phyloP scores from a whole-genome alignment of 2,797 vertebrate species.

The Oreochromis mossambicus region DNA sequence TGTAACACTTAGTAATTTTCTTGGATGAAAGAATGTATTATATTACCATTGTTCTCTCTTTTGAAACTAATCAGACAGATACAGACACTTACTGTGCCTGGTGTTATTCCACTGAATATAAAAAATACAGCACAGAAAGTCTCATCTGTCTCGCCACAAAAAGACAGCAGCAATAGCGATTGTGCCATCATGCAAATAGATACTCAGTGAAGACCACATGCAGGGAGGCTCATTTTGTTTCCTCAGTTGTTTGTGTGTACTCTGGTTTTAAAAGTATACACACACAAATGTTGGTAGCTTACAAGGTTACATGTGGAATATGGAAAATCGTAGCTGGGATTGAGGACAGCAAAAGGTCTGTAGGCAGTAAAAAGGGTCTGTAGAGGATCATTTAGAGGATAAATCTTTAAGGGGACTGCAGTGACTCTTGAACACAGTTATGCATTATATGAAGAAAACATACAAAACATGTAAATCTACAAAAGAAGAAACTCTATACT shows the following conservation, averaged over 20 bases:
- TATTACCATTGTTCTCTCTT: slow-evolving; percentile 2
- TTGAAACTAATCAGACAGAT: slow-evolving; percentile 38
- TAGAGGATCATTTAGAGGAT: not conserved
- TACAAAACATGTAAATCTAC: not conserved
- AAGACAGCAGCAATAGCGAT: not conserved
- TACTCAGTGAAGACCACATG: not conserved
- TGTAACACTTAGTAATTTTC: slow-evolving; percentile 3
- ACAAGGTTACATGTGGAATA: not conserved
- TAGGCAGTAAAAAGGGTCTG: not conserved
- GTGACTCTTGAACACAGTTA: not conserved
- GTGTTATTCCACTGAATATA: not conserved
- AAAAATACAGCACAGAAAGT: not conserved
- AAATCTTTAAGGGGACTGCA: not conserved
- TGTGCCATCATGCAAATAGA: slow-evolving; percentile 7
- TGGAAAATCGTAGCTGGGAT: not conserved
- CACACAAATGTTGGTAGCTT: not conserved
- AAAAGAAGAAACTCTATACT: not conserved
- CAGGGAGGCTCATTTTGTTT: not conserved
- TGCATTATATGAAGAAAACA: not conserved
- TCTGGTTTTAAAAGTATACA: not conserved
- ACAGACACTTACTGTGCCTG: not conserved
- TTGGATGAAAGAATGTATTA: not conserved
- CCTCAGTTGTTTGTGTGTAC: not conserved
- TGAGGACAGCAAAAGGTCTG: not conserved
- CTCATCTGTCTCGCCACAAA: not conserved